A percentile compares a stretch with the other conserved stretches of the same genome.
Evolutionary conservation across 1,140 invertebrate species (phyloP).

Genomic region (Brachystomella parvula): DNA sequence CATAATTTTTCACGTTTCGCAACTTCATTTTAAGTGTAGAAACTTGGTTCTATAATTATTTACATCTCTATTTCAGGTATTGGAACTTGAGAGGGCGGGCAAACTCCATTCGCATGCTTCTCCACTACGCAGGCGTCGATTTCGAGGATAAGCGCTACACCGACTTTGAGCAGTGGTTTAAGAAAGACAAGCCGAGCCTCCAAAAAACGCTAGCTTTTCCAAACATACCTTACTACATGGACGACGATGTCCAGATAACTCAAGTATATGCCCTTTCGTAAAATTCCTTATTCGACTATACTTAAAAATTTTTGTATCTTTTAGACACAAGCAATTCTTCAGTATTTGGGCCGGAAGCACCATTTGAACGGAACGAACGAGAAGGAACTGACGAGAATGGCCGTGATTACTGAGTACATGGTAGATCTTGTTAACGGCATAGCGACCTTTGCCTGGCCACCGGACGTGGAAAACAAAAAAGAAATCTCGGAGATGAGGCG

Average conservation of each 20-base stretch:
- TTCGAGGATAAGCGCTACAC: background rate
- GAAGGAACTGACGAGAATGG: background rate
- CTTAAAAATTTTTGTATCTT: background rate
- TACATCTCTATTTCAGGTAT: background rate
- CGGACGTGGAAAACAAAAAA: background rate
- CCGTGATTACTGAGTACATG: background rate
- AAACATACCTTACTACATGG: conserved; percentile 1
- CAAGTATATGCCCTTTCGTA: background rate
- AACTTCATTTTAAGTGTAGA: too few species aligned
- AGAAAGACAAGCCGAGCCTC: background rate
- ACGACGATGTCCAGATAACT: background rate
- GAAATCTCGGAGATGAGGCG: background rate
- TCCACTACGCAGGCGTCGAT: background rate
- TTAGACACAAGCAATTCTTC: background rate
- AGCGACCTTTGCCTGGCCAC: background rate
- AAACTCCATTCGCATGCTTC: background rate
- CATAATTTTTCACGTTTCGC: too few species aligned
- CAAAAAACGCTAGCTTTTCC: background rate
- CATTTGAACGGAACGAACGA: background rate
- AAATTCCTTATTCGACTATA: background rate
- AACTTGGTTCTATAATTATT: too few species aligned
- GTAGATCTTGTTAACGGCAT: background rate
- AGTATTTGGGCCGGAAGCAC: conserved; percentile 1
- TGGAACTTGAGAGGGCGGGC: background rate
- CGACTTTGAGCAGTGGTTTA: background rate